Base-by-base conservation (phyloP, 2,888 invertebrate species). In the Sympetrum striolatum region DNA sequence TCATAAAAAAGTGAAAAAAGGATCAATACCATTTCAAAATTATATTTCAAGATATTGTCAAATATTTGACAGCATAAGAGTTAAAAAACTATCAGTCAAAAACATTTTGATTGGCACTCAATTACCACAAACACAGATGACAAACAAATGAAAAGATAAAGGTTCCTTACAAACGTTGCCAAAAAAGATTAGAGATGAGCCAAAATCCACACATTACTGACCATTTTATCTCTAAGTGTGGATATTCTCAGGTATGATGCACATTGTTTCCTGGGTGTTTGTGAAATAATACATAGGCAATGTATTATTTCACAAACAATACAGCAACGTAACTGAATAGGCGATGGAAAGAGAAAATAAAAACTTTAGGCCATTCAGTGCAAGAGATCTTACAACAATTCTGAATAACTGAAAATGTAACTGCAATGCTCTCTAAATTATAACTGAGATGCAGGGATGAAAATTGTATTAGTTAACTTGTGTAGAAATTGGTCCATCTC, bases 21-120 rank as follows among this genome's bases (percentile, higher is more conserved):
- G 60, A 37, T 86, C 86, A 35, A 86, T 73, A 73, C 73, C 73
- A 73, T 73, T 73, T 73, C 73, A 60, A 86, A 86, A 86, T 86
- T 35, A 86, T 86, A 86, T 35, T 73, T 86, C 86, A 60, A 37
- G 31, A 60, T 86, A 86, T 60, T 86, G 86, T 60, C 64, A 64
- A 86, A 37, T 39, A 37, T 86, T 64, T 22, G 60, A 73, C 73
- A 86, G 86, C 86, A 60, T 86, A 86, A 37, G 86, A 37, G 60
- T 60, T 60, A 86, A 86, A 58, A 86, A 60, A 86, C 18, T 37
- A 58, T 60, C 37, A n/a, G 48, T 10, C 48, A 18, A 37, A 86
- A 86, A 37, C 86, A 86, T 86, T 86, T 86, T 86, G 86, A 86
- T 86, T 86, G 60, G 60, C 86, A 86, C 86, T 86, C 86, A 86